These are phyloP conservation scores for Drosophila sproati DNA, from an alignment of 1,140 invertebrate genomes.

Conservation along the genomic window DNA sequence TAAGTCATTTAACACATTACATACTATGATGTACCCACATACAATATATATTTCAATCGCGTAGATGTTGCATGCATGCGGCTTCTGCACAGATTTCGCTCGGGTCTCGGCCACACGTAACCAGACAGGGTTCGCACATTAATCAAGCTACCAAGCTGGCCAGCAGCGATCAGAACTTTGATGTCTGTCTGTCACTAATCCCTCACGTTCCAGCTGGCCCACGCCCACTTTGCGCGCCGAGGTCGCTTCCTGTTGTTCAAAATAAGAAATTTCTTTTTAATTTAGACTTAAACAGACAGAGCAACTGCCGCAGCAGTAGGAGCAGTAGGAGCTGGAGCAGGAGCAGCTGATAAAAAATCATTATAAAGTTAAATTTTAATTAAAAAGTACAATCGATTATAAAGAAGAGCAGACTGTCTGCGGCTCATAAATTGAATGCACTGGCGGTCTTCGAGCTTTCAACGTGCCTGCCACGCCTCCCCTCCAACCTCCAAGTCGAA, in stretches of 20 bases:
- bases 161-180: constrained; percentile 34
- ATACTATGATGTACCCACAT: neutral
- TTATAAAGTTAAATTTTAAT: constrained; percentile 85
- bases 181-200: constrained; percentile 60
- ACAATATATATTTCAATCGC: neutral
- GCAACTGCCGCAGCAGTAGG: neutral
- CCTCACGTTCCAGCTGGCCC: constrained; percentile 50
- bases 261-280: constrained; percentile 84
- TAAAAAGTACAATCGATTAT: constrained; percentile 82
- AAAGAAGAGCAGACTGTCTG: constrained; percentile 64
- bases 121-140: constrained; percentile 61
- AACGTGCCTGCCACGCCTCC: constrained; percentile 69
- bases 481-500: constrained; percentile 10
- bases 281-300: constrained; percentile 75
- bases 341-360: constrained; percentile 84
- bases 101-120: constrained; percentile 30
- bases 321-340: constrained; percentile 14
- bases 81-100: too few species aligned
- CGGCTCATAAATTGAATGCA: constrained; percentile 81
- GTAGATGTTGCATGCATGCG: constrained; percentile 3
- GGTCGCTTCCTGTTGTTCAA: constrained; percentile 70
- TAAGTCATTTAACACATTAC: constrained; percentile 78
- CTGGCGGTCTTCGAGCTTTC: constrained; percentile 69
- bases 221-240: constrained; percentile 74
- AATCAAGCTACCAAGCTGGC: constrained; percentile 61